phyloP scores from a whole-genome alignment of 1,140 invertebrate genomes.

The Polypedilum pembai region DNA sequence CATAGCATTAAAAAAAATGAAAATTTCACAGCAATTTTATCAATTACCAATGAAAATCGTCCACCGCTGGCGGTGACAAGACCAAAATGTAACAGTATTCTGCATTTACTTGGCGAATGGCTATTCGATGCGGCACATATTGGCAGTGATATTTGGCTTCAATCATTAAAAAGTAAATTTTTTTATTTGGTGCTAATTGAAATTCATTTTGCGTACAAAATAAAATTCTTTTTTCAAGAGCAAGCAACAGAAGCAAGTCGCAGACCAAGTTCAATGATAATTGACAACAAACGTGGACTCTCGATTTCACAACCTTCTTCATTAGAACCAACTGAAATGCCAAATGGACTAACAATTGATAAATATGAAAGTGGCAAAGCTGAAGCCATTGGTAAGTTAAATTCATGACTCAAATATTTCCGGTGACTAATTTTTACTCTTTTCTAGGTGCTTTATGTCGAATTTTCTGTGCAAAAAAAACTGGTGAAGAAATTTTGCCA shows the following conservation, averaged over 20 bases:
- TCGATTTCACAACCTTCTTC: conserved; percentile 43
- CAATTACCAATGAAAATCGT: conserved; percentile 49
- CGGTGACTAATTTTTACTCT: too few relatives aligned
- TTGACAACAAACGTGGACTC: conserved; percentile 43
- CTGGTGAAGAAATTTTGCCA: conserved; percentile 88
- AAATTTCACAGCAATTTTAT: conserved; percentile 39
- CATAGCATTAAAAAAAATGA: conserved; percentile 29
- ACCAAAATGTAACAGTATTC: conserved; percentile 73
- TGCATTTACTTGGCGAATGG: conserved; percentile 95
- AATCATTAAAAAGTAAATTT: conserved; percentile 48
- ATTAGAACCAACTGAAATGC: conserved; percentile 38
- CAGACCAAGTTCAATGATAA: conserved; percentile 43
- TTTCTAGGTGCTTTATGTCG: conserved; percentile 64
- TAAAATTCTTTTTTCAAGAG: conserved; percentile 33
- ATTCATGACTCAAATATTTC: too few relatives aligned
- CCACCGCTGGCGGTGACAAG: conserved; percentile 63
- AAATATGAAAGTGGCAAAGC: conserved; percentile 79
- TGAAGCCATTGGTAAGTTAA: conserved; percentile 71
- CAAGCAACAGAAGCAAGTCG: conserved; percentile 43
- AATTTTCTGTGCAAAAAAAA: conserved; percentile 94
- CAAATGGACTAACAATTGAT: conserved; percentile 48
- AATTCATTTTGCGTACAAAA: too few relatives aligned
- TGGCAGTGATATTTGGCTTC: conserved; percentile 57
- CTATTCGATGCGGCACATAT: conserved; percentile 91
- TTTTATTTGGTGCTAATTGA: too few relatives aligned